Conservation (phyloP, 1,140 invertebrate genomes). For the Drosophila asahinai region DNA sequence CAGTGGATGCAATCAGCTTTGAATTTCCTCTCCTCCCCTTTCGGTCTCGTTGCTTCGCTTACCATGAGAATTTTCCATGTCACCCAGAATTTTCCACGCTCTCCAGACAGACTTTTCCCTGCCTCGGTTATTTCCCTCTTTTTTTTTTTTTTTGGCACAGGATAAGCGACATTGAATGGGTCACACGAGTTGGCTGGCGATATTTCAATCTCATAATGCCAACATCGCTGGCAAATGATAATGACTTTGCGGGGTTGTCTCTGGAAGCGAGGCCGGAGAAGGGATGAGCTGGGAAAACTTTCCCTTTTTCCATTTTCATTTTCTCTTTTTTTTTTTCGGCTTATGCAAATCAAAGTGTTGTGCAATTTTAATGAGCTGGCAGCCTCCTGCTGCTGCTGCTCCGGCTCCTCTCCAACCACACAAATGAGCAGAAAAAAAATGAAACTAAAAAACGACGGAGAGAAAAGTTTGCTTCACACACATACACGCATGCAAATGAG, state of each 20-base stretch:
- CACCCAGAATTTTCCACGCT: conserved; percentile 4
- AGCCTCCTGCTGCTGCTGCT: conserved; percentile 11
- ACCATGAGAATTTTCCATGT: conserved; percentile 17
- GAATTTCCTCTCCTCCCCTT: conserved; percentile 15
- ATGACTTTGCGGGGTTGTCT: conserved; percentile 36
- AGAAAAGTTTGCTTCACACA: conserved; percentile 14
- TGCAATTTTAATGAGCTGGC: conserved; percentile 75
- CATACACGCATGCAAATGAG: conserved; percentile 29
- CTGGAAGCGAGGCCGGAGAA: neutral
- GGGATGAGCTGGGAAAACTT: conserved; percentile 24
- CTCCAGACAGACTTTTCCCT: conserved; percentile 11
- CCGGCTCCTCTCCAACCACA: neutral
- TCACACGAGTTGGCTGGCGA: conserved; percentile 48
- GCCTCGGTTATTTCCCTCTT: conserved; percentile 6
- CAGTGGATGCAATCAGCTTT: conserved; percentile 45
- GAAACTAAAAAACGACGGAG: conserved; percentile 42
- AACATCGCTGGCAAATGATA: conserved; percentile 47
- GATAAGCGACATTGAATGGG: conserved; percentile 54
- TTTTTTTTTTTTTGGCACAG: conserved; percentile 10
- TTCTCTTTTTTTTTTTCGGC: conserved; percentile 1
- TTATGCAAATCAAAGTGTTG: conserved; percentile 79
- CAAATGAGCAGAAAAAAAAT: conserved; percentile 3
- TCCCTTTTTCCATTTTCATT: conserved; percentile 38
- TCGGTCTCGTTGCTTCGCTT: neutral
- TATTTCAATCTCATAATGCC: conserved; percentile 56